These are phyloP conservation scores for fruit fly (Drosophila melanogaster) DNA, from an alignment of 1,140 invertebrate species.

Conservation along the genomic window Release_6_plus_ISO1_MT NT_033777.3:19113501-19114000, in stretches of 20 bases:
- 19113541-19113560: conserved; percentile 75
- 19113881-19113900: conserved; percentile 22
- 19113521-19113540: conserved; percentile 28
- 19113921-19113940: not conserved
- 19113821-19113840: conserved; percentile 58
- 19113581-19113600: conserved; percentile 30
- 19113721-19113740: conserved; percentile 28
- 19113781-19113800: conserved; percentile 67
- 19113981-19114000: too few relatives aligned
- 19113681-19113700: conserved; percentile 48
- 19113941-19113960: too few relatives aligned
- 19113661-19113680: conserved; percentile 57
- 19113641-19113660: conserved; percentile 44
- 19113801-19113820: conserved; percentile 50
- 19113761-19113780: conserved; percentile 47
- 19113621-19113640: conserved; percentile 23
- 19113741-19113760: conserved; percentile 24
- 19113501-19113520: conserved; percentile 59
- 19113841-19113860: conserved; percentile 59
- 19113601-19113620: not conserved
- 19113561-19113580: conserved; percentile 66
- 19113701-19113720: conserved; percentile 25
- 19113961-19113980: too few relatives aligned
- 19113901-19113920: conserved; percentile 37
- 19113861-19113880: conserved; percentile 29